Conservation (phyloP, 1,140 invertebrate genomes). For the Eupristina koningsbergeri region DNA sequence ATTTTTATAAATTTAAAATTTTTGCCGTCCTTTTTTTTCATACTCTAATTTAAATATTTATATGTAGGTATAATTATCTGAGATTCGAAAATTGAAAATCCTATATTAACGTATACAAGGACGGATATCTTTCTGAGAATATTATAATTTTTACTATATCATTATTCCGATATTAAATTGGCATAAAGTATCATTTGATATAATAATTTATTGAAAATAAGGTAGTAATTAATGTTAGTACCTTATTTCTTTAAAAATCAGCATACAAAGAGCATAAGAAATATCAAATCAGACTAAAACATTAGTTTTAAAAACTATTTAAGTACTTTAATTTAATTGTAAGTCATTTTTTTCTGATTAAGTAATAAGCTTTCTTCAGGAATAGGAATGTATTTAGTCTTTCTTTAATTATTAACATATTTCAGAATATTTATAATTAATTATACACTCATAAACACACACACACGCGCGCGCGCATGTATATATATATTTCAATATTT, state of each 20-base stretch:
- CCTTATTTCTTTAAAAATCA: neutral
- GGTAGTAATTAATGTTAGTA: neutral
- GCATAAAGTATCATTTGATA: too few relatives aligned
- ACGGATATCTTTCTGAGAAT: conserved; percentile 3
- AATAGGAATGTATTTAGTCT: conserved; percentile 1
- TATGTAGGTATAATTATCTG: too few relatives aligned
- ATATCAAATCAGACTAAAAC: conserved; percentile 14
- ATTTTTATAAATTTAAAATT: neutral
- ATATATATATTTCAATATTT: too few relatives aligned
- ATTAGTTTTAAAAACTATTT: neutral
- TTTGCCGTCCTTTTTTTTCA: neutral
- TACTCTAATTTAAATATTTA: too few relatives aligned
- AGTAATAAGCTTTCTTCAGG: neutral
- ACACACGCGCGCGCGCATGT: too few relatives aligned
- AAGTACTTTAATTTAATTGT: conserved; percentile 21
- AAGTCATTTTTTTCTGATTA: conserved; percentile 11
- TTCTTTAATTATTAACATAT: neutral
- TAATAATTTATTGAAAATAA: too few relatives aligned
- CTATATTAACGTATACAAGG: neutral
- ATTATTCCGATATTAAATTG: neutral
- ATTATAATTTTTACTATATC: neutral
- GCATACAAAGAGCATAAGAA: conserved; percentile 6
- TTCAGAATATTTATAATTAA: neutral
- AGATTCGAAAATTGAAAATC: neutral
- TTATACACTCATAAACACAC: neutral